Percentiles rank a stretch among this genome's conserved stretches.
These are phyloP conservation scores for Ptychodera flava DNA, from an alignment of 35 echinoderm and acorn worm species.

Conservation along the genomic window DNA sequence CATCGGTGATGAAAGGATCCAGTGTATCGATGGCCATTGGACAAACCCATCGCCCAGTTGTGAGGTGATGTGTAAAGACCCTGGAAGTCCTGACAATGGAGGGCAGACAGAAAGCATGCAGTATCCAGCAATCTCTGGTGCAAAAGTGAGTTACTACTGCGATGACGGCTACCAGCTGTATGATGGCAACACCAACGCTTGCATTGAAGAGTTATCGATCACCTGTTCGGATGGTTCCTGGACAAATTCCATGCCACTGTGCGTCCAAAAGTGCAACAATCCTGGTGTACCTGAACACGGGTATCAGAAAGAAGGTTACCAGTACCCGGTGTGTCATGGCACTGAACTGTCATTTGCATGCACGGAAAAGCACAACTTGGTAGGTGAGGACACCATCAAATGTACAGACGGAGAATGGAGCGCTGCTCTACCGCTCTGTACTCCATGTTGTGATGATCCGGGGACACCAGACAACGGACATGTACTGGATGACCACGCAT, in stretches of 20 bases:
- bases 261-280: neutral
- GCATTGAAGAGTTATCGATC: no score
- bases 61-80: neutral
- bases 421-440: neutral
- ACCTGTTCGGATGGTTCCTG: neutral
- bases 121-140: neutral
- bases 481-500: neutral
- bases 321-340: neutral
- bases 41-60: neutral
- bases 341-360: neutral
- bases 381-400: neutral
- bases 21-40: neutral
- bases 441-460: neutral
- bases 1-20: neutral
- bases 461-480: neutral
- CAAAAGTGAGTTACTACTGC: neutral
- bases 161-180: neutral
- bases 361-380: neutral
- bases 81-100: neutral
- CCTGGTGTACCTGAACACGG: neutral
- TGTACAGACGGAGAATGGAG: neutral
- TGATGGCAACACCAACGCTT: neutral
- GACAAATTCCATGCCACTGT: neutral
- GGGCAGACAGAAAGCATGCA: neutral
- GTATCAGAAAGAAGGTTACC: neutral